Conservation (phyloP, 2,888 invertebrate species). For the Lasius platythorax region DNA sequence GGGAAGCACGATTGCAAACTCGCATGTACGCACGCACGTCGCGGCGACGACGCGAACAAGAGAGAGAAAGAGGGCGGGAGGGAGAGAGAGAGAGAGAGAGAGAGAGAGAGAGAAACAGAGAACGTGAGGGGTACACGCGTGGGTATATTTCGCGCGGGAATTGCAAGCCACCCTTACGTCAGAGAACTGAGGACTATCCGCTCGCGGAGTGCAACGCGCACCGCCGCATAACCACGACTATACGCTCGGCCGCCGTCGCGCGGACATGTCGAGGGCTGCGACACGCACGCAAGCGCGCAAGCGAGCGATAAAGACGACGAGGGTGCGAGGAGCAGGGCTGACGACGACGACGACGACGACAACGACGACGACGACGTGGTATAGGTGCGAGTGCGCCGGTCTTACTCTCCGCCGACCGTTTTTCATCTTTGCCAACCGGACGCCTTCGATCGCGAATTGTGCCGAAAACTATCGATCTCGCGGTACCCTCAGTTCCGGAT, state of each 20-base stretch:
- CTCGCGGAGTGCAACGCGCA: conserved; percentile 71
- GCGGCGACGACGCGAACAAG: not conserved
- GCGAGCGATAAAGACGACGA: conserved; percentile 19
- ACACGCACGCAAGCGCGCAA: conserved; percentile 75
- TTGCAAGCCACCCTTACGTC: conserved; percentile 42
- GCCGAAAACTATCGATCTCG: conserved; percentile 43
- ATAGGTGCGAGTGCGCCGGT: not conserved
- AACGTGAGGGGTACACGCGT: conserved; percentile 15
- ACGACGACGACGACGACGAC: conserved; percentile 47
- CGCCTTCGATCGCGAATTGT: conserved; percentile 27
- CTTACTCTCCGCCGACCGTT: not conserved
- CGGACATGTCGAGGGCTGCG: conserved; percentile 80
- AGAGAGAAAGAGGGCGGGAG: too few species aligned
- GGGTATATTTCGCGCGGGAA: conserved; percentile 42
- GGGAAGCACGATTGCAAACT: conserved; percentile 3
- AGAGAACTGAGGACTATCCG: conserved; percentile 55
- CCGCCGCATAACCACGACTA: conserved; percentile 77
- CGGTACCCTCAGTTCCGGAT: not conserved
- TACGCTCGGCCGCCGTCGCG: conserved; percentile 68
- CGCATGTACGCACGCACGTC: not conserved
- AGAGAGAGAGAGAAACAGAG: conserved; percentile 6
- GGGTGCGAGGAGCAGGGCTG: conserved; percentile 35
- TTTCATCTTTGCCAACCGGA: not conserved
- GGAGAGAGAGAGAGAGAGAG: not conserved
- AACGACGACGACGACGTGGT: conserved; percentile 7